These are phyloP conservation scores for Panurus biarmicus DNA, from an alignment of 2,113 vertebrate species.

Conservation along the genomic window DNA sequence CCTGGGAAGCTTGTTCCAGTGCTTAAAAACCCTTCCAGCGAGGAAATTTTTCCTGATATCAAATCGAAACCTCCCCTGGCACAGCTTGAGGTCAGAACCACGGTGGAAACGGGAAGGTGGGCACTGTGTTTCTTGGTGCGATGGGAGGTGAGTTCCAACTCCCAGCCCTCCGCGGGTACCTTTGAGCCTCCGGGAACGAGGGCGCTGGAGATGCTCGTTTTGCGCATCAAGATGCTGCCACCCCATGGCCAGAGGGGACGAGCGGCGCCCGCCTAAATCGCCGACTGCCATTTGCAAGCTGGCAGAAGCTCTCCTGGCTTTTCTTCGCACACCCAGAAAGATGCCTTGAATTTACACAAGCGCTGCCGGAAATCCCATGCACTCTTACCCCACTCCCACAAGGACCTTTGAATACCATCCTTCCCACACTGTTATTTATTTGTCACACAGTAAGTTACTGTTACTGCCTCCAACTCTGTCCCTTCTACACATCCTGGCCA, in stretches of 20 bases:
- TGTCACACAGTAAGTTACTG: neutral
- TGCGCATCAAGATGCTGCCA: constrained; percentile 37
- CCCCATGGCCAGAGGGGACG: neutral
- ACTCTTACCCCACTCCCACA: neutral
- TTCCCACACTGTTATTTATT: neutral
- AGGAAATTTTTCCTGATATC: neutral
- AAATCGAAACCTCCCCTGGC: neutral
- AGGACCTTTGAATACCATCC: neutral
- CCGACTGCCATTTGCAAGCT: neutral
- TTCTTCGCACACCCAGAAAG: neutral
- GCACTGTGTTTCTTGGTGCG: neutral
- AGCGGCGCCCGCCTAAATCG: neutral
- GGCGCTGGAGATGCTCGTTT: neutral
- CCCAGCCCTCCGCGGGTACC: neutral
- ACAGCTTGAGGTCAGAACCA: neutral
- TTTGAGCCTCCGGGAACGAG: neutral
- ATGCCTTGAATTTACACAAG: neutral
- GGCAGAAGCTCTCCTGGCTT: neutral
- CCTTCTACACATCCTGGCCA: neutral
- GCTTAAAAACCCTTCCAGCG: neutral
- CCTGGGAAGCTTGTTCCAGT: neutral
- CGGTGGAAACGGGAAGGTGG: neutral
- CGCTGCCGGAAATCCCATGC: neutral
- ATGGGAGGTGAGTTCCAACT: fast-evolving
- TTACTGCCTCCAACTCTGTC: neutral